Base-by-base conservation (phyloP, 2,797 vertebrate genomes). In the Crypturellus tataupa region DNA sequence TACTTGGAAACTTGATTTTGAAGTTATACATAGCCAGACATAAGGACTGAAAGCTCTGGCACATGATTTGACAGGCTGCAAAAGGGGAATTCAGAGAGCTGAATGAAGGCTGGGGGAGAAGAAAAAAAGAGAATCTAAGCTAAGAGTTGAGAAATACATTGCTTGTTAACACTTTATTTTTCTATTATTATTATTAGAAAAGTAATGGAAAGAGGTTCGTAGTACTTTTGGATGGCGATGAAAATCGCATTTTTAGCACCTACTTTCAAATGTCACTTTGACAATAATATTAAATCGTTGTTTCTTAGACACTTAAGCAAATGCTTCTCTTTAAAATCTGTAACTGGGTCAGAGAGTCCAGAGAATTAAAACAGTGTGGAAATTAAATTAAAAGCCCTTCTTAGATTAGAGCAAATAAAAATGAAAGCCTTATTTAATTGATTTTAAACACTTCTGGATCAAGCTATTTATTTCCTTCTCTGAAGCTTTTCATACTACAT, bases 391-490 rank as follows among this genome's bases (percentile, higher is more conserved):
- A 95, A 95, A 94, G 63, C 59, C 42, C 23, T 31, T 69, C 62
- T 70, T 93, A 79, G 93, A 92, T 94, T 92, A 92, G 78, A 87
- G 67, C 68, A 90, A 92, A 87, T 87, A 76, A 79, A 89, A 94
- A 85, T 92, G 55, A 89, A 95, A 94, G 80, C 83, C 63, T 84
- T 93, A 89, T 80, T 93, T 96, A 96, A 94, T 96, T 82, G 44
- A 95, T 97, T 96, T 95, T 93, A 94, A 94, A 86, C 94, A 90
- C 95, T 96, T 93, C 42, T 86, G 89, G 67, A 95, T 95, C 87
- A 94, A 95, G 68, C 92, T 95, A 73, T 96, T 91, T 96, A 58
- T 94, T 95, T 95, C 63, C 75, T 95, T 77, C 81, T 96, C 91
- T 95, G 93, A 96, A 97, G 82, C 71, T 72, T 95, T 96, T 94